These are phyloP conservation scores for Pantelozetes paolii DNA, from an alignment of 2,888 invertebrate species.

Conservation along the genomic window DNA sequence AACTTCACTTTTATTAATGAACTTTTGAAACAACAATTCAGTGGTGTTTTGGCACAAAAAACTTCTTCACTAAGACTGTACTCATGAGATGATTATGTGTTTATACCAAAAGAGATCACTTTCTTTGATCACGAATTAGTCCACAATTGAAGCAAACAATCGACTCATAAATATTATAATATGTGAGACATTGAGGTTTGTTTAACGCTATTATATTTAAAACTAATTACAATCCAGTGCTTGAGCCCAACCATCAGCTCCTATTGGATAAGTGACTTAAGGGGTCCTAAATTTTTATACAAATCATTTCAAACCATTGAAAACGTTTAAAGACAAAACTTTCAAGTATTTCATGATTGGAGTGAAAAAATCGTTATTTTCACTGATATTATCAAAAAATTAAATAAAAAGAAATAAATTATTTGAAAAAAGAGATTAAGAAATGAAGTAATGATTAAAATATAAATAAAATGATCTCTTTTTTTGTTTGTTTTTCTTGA, in stretches of 20 bases:
- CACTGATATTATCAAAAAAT: background rate
- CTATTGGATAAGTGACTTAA: too few relatives aligned
- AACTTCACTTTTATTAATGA: background rate
- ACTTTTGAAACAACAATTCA: background rate
- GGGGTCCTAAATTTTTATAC: too few relatives aligned
- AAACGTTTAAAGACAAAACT: too few relatives aligned
- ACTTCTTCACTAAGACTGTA: conserved; percentile 5
- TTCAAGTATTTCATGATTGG: too few relatives aligned
- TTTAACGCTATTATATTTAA: background rate
- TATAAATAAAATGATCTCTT: conserved; percentile 11
- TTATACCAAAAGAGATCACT: conserved; percentile 18
- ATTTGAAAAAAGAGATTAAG: background rate
- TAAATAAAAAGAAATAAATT: background rate
- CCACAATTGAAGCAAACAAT: background rate
- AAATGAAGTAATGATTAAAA: background rate
- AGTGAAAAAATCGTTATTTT: too few relatives aligned
- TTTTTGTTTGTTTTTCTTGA: background rate
- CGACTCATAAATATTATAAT: conserved; percentile 19
- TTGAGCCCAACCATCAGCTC: too few relatives aligned
- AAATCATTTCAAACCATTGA: too few relatives aligned
- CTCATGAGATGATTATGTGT: background rate
- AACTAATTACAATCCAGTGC: too few relatives aligned
- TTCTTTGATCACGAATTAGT: conserved; percentile 28
- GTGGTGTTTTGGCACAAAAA: background rate
- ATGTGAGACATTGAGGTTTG: background rate